These are phyloP conservation scores for Agelas oroides DNA, from an alignment of 37 sponge, comb jelly and placozoan species.

Conservation along the genomic window DNA sequence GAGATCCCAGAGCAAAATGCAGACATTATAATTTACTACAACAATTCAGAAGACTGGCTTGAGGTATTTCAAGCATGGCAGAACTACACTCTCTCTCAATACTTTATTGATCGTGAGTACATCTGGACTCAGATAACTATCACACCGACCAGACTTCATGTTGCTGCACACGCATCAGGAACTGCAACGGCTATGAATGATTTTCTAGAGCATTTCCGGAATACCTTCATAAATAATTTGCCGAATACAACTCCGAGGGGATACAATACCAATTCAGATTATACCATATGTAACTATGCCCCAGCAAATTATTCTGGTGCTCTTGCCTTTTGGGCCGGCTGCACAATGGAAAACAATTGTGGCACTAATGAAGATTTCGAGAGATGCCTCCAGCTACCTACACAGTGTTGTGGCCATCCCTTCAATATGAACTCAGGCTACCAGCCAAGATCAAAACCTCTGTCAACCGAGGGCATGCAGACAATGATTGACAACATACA, in stretches of 20 bases:
- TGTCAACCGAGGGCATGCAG: background rate
- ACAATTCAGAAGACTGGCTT: slow-evolving; percentile 1
- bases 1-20: background rate
- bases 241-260: background rate
- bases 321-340: background rate
- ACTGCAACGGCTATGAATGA: background rate
- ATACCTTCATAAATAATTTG: background rate
- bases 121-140: background rate
- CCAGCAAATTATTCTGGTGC: background rate
- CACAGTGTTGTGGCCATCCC: background rate
- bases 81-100: background rate
- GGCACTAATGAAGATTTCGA: background rate
- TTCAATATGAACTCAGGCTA: slow-evolving; percentile 15
- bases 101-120: background rate
- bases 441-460: background rate
- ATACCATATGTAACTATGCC: background rate
- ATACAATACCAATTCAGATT: background rate
- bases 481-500: background rate
- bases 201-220: background rate
- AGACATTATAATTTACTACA: background rate
- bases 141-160: background rate
- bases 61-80: background rate
- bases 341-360: background rate
- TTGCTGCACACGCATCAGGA: background rate
- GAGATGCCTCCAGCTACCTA: background rate